Evolutionary conservation across 2,113 vertebrate genomes (phyloP).

Genomic region (Equus przewalskii): DNA sequence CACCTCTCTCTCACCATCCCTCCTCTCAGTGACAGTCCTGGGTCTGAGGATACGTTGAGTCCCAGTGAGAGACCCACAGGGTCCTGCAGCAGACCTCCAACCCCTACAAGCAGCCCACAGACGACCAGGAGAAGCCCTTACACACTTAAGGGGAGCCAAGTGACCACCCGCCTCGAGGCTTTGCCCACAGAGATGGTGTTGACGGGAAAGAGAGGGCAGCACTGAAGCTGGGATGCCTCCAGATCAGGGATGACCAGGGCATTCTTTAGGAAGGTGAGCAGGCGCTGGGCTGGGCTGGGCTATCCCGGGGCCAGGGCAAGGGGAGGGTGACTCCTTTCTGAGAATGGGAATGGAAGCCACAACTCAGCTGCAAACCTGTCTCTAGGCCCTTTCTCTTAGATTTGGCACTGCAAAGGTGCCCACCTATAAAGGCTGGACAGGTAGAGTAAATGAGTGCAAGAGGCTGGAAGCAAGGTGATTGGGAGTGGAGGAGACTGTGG

Average conservation of each 20-base stretch:
- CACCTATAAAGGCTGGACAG: not conserved
- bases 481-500: constrained; percentile 6
- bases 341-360: not conserved
- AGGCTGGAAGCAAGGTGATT: not conserved
- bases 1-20: not conserved
- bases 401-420: not conserved
- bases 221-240: constrained; percentile 67
- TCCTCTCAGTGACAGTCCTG: not conserved
- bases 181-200: constrained; percentile 22
- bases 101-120: not conserved
- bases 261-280: constrained; percentile 74
- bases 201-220: constrained; percentile 40
- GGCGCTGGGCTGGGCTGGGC: not conserved
- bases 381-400: not conserved
- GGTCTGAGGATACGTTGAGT: not conserved
- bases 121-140: not conserved
- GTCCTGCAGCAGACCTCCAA: not conserved
- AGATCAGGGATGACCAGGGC: constrained; percentile 54
- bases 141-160: not conserved
- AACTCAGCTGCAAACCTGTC: not conserved
- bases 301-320: not conserved
- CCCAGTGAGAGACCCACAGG: not conserved
- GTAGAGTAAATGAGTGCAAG: no score
- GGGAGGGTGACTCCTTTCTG: not conserved
- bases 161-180: constrained; percentile 4